A percentile compares a stretch with the other conserved stretches of the same genome.
phyloP scores from a whole-genome alignment of 2,113 vertebrate species.

The Oncorhynchus keta region DNA sequence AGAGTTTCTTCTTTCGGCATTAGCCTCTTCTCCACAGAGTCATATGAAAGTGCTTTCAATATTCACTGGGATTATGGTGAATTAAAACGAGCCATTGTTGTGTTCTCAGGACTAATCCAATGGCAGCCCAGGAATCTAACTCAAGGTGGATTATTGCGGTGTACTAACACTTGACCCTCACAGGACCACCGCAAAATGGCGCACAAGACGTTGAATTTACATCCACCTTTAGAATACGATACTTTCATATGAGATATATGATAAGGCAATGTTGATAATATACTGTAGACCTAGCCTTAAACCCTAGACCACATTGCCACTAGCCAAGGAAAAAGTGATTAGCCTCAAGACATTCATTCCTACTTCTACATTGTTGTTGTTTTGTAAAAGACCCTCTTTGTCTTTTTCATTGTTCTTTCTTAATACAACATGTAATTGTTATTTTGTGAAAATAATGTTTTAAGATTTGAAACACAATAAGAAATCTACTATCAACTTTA shows the following conservation, averaged over 20 bases:
- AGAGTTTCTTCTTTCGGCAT: slow-evolving; percentile 39
- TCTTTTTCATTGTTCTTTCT: too few species aligned
- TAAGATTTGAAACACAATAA: too few species aligned
- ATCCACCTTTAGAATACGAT: not conserved
- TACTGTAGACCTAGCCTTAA: not conserved
- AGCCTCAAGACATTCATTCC: too few species aligned
- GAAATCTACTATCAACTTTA: too few species aligned
- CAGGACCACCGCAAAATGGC: slow-evolving; percentile 3
- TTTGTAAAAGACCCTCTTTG: too few species aligned
- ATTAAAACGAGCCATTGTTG: slow-evolving; percentile 71
- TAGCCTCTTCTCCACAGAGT: slow-evolving; percentile 65
- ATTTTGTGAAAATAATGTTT: too few species aligned
- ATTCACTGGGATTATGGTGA: slow-evolving; percentile 71
- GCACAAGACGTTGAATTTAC: not conserved
- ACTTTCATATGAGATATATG: not conserved
- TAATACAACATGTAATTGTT: too few species aligned
- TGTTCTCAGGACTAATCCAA: slow-evolving; percentile 71
- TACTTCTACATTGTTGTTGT: too few species aligned
- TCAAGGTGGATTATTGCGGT: not conserved
- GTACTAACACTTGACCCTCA: slow-evolving; percentile 1
- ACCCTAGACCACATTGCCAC: not conserved
- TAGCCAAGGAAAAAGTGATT: not conserved
- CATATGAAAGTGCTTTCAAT: slow-evolving; percentile 79
- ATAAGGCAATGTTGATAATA: not conserved
- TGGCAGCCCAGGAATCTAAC: slow-evolving; percentile 34